A percentile compares a stretch with the other conserved stretches of the same genome.
Conservation (phyloP, 2,797 vertebrate genomes). For the Orestias chungarensis region DNA sequence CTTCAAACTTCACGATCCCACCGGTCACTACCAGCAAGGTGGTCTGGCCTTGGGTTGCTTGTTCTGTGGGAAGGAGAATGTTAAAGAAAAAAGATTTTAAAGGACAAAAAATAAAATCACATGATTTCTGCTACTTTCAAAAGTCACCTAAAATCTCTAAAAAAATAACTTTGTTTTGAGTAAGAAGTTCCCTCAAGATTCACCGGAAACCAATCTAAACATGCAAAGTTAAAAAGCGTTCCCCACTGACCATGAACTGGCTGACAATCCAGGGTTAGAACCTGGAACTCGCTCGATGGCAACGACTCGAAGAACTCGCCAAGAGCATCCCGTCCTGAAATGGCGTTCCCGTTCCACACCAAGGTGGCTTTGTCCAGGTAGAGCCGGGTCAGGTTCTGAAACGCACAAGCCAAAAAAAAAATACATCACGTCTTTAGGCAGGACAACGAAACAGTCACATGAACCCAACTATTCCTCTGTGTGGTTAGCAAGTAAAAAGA, state of each 20-base stretch:
- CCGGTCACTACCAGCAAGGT: slow-evolving; percentile 93
- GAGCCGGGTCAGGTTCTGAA: slow-evolving; percentile 88
- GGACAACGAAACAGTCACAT: too few species aligned
- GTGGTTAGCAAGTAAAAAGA: too few species aligned
- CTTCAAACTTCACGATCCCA: slow-evolving; percentile 93
- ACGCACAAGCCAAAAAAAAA: background rate
- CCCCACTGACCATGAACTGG: slow-evolving; percentile 88
- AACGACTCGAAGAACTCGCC: slow-evolving; percentile 94
- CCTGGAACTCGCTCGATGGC: slow-evolving; percentile 95
- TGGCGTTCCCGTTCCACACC: slow-evolving; percentile 94
- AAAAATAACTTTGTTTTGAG: background rate
- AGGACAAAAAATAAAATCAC: background rate
- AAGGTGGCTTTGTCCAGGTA: slow-evolving; percentile 94
- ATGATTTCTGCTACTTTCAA: background rate
- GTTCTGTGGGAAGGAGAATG: slow-evolving; percentile 80
- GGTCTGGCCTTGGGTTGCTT: slow-evolving; percentile 93
- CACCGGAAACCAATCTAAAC: too few species aligned
- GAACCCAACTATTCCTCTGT: too few species aligned
- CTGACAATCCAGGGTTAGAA: slow-evolving; percentile 93
- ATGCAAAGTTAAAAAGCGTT: too few species aligned
- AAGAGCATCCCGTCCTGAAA: slow-evolving; percentile 90
- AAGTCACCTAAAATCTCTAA: background rate
- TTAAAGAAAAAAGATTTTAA: background rate
- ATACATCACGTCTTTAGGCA: background rate
- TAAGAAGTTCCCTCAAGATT: background rate